These are phyloP conservation scores for Corydoras sp. DNA, from an alignment of 2,113 vertebrate species.

Conservation along the genomic window DNA sequence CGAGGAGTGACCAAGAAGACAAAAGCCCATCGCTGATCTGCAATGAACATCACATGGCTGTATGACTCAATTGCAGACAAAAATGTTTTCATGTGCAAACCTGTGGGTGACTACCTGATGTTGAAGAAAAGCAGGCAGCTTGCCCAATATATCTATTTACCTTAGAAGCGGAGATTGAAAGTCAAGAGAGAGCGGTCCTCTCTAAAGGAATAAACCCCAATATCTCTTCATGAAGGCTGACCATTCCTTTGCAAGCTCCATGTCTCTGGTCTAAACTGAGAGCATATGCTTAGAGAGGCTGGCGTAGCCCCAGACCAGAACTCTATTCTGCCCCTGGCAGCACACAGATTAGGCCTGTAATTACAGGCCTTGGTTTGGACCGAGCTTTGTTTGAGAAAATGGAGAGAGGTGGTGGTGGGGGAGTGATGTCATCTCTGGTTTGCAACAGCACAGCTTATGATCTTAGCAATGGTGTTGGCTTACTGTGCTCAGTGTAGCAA, in stretches of 20 bases:
- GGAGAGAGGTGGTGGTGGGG: conserved; percentile 39
- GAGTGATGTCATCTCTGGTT: conserved; percentile 64
- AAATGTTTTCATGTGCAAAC: neutral
- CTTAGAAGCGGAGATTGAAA: neutral
- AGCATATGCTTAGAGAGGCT: conserved; percentile 61
- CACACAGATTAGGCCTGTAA: conserved; percentile 64
- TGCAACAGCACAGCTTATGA: conserved; percentile 50
- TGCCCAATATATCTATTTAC: conserved; percentile 1
- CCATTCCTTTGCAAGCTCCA: neutral
- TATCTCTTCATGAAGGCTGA: too few relatives aligned
- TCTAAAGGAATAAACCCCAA: too few relatives aligned
- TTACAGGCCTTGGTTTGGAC: conserved; percentile 67
- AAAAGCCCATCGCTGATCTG: conserved; percentile 22
- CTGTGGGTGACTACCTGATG: neutral
- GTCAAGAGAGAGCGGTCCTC: too few relatives aligned
- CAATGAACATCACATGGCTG: conserved; percentile 2
- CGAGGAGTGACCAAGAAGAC: conserved; percentile 16
- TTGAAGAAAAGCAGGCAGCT: neutral
- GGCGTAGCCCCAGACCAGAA: conserved; percentile 60
- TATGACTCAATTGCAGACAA: conserved; percentile 3
- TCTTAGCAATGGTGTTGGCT: conserved; percentile 49
- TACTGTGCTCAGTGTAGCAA: conserved; percentile 48
- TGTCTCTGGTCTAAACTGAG: conserved; percentile 48
- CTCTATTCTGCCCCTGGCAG: conserved; percentile 62
- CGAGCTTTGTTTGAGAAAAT: conserved; percentile 54